Conservation (phyloP, 2,797 vertebrate genomes). For the Falco naumanni region DNA sequence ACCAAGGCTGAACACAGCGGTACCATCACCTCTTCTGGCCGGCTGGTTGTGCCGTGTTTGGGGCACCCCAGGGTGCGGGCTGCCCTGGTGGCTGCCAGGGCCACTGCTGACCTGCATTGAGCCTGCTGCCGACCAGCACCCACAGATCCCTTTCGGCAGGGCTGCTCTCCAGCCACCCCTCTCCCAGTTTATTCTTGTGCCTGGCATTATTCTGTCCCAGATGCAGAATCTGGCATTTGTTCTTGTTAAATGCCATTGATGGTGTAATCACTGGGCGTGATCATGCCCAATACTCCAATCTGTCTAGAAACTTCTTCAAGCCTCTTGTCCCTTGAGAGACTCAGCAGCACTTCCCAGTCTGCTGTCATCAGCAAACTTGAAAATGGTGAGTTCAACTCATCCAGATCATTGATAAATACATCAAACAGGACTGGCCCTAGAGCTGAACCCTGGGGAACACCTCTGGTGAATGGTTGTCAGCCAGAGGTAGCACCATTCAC, state of each 20-base stretch:
- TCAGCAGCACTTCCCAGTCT: background rate
- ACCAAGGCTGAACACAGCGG: background rate
- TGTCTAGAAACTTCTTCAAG: background rate
- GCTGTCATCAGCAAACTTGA: background rate
- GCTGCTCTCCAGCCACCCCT: background rate
- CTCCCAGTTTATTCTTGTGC: background rate
- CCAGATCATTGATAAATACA: background rate
- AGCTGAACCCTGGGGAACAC: background rate
- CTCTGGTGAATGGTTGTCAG: background rate
- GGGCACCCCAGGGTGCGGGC: background rate
- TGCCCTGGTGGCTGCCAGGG: background rate
- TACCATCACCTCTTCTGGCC: background rate
- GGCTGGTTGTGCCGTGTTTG: background rate
- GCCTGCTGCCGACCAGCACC: background rate
- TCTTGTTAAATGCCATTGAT: background rate
- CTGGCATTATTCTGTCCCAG: accelerated
- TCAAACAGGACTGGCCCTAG: background rate
- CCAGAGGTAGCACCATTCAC: no score
- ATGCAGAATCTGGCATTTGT: background rate
- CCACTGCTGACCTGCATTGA: no score
- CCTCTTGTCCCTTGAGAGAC: background rate
- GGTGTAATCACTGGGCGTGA: no score
- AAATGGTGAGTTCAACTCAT: background rate
- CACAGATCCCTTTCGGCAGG: background rate
- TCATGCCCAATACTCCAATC: background rate